These are phyloP conservation scores for Mormyrus iriodes DNA, from an alignment of 2,113 vertebrate genomes.

Conservation along the genomic window DNA sequence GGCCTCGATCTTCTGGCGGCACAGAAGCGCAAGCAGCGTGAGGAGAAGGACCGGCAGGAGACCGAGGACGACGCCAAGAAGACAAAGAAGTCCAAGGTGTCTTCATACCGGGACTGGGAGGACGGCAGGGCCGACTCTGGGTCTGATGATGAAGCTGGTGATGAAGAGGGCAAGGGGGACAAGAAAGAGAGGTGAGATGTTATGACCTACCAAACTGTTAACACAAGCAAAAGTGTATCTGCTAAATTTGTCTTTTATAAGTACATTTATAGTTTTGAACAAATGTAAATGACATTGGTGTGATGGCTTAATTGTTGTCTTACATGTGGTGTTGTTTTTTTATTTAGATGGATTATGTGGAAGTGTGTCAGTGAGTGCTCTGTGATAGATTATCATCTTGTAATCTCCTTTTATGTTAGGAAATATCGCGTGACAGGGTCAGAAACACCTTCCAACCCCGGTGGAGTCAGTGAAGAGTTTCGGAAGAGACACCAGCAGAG, in stretches of 20 bases:
- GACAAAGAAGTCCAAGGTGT: conserved; percentile 72
- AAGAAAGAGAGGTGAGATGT: conserved; percentile 74
- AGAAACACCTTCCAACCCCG: conserved; percentile 89
- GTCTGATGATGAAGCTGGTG: conserved; percentile 68
- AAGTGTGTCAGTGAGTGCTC: background rate
- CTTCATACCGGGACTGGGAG: conserved; percentile 85
- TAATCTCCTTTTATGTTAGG: conserved; percentile 47
- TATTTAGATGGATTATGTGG: background rate
- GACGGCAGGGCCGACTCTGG: conserved; percentile 74
- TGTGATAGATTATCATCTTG: background rate
- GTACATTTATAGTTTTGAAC: background rate
- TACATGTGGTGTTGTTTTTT: background rate
- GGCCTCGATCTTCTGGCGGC: conserved; percentile 89
- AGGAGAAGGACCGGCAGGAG: conserved; percentile 66
- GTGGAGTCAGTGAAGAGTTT: conserved; percentile 94
- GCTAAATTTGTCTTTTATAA: background rate
- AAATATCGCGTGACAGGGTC: conserved; percentile 85
- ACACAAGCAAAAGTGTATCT: background rate
- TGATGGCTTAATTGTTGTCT: background rate
- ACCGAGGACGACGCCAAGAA: conserved; percentile 44
- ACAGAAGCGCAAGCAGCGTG: conserved; percentile 83
- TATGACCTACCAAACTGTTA: background rate
- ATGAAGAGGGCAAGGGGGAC: conserved; percentile 29
- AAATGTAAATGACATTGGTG: background rate
- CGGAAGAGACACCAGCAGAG: conserved; percentile 80